Percentiles rank a stretch among this genome's conserved stretches.
Conservation (phyloP, 2,113 vertebrate genomes). For the Misgurnus anguillicaudatus region DNA sequence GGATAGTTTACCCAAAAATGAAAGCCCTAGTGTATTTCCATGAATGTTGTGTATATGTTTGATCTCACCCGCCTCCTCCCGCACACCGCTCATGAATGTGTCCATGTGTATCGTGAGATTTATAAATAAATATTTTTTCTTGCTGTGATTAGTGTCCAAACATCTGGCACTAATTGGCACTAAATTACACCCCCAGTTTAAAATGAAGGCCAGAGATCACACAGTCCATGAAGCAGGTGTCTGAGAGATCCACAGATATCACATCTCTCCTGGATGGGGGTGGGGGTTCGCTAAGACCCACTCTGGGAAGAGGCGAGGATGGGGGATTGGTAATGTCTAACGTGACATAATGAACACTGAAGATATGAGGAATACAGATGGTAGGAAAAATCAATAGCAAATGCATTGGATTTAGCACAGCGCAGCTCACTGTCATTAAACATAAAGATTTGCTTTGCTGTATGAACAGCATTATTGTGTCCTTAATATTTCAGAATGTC, state of each 20-base stretch:
- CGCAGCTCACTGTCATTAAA: conserved; percentile 51
- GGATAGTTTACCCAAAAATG: no score
- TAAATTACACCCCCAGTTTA: conserved; percentile 49
- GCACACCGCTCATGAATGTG: conserved; percentile 36
- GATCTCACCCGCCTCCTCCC: neutral
- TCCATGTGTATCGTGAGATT: conserved; percentile 16
- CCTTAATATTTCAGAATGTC: conserved; percentile 15
- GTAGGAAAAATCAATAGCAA: conserved; percentile 55
- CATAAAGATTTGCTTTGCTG: conserved; percentile 52
- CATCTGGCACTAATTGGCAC: conserved; percentile 61
- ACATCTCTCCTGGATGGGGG: conserved; percentile 29
- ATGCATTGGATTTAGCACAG: conserved; percentile 56
- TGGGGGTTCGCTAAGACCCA: neutral
- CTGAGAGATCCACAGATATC: conserved; percentile 29
- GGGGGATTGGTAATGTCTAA: conserved; percentile 43
- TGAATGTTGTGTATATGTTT: conserved; percentile 31
- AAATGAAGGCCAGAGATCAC: conserved; percentile 53
- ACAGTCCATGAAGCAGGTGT: conserved; percentile 29
- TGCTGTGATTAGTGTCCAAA: conserved; percentile 42
- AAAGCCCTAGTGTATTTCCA: conserved; percentile 21
- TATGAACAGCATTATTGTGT: conserved; percentile 41
- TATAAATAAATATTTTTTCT: conserved; percentile 38
- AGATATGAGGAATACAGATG: conserved; percentile 52
- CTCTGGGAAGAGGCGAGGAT: neutral
- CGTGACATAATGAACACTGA: conserved; percentile 57